Conservation (phyloP, 64 coral and sea anemone genomes). For the Montipora capricornis region DNA sequence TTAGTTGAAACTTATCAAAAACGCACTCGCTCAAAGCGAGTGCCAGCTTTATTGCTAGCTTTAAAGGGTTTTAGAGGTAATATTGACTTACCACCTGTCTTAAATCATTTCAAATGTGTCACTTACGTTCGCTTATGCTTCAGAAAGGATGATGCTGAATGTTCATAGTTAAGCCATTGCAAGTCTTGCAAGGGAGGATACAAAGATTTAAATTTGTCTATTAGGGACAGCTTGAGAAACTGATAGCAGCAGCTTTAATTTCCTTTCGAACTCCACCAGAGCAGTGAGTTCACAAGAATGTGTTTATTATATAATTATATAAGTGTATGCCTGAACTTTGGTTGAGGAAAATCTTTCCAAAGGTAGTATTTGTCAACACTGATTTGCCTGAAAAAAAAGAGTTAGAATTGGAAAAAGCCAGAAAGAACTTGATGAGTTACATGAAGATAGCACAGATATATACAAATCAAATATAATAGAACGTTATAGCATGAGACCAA, state of each 20-base stretch:
- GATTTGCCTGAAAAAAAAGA: constrained; percentile 42
- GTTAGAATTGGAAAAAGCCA: constrained; percentile 65
- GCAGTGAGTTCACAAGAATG: constrained; percentile 50
- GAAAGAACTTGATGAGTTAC: constrained; percentile 70
- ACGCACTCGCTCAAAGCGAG: too few relatives aligned
- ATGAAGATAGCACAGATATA: constrained; percentile 66
- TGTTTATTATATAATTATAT: neutral
- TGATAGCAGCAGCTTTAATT: constrained; percentile 54
- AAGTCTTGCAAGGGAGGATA: too few relatives aligned
- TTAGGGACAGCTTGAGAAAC: constrained; percentile 4
- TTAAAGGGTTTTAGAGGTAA: too few relatives aligned
- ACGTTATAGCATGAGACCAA: constrained; percentile 4
- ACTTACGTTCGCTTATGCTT: too few relatives aligned
- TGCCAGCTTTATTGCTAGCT: too few relatives aligned
- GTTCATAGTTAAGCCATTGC: too few relatives aligned
- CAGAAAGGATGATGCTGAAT: too few relatives aligned
- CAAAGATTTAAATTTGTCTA: too few relatives aligned
- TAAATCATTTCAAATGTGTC: too few relatives aligned
- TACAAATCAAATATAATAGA: neutral
- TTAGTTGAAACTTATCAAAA: too few relatives aligned
- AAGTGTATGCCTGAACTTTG: constrained; percentile 50
- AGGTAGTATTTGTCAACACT: constrained; percentile 71
- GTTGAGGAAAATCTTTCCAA: constrained; percentile 30
- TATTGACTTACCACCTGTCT: too few relatives aligned
- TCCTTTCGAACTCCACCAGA: neutral